Percentiles rank a stretch among this genome's conserved stretches.
Conservation (phyloP, 2,797 vertebrate genomes). For the Gobionotothen gibberifrons region DNA sequence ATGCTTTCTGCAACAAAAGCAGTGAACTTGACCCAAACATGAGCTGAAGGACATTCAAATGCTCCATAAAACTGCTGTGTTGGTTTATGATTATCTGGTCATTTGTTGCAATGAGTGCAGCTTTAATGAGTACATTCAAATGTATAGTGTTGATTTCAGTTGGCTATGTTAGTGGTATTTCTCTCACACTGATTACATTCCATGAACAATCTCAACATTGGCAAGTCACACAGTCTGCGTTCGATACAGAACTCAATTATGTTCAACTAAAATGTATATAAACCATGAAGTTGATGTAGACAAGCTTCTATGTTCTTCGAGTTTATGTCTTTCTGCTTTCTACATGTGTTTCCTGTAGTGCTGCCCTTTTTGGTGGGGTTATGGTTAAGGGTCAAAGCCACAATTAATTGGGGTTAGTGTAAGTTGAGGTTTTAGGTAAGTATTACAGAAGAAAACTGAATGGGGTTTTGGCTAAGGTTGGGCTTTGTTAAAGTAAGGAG, state of each 20-base stretch:
- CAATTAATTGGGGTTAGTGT: not conserved
- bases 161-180: not conserved
- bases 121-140: not conserved
- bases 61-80: not conserved
- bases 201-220: not conserved
- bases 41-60: no score
- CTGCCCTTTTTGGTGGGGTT: not conserved
- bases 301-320: conserved; percentile 1
- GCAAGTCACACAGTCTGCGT: not conserved
- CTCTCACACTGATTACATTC: not conserved
- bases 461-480: not conserved
- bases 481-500: not conserved
- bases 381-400: conserved; percentile 5
- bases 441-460: not conserved
- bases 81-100: not conserved
- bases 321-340: not conserved
- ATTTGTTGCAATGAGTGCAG: not conserved
- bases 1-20: not conserved
- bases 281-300: not conserved
- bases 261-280: not conserved
- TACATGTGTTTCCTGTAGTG: conserved; percentile 1
- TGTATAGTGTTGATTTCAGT: not conserved
- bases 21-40: not conserved
- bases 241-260: not conserved
- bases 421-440: not conserved